Evolutionary conservation across 2,113 vertebrate species (phyloP), one percentile per base, ranked within the genome.

Genomic region (Lathamus discolor): DNA sequence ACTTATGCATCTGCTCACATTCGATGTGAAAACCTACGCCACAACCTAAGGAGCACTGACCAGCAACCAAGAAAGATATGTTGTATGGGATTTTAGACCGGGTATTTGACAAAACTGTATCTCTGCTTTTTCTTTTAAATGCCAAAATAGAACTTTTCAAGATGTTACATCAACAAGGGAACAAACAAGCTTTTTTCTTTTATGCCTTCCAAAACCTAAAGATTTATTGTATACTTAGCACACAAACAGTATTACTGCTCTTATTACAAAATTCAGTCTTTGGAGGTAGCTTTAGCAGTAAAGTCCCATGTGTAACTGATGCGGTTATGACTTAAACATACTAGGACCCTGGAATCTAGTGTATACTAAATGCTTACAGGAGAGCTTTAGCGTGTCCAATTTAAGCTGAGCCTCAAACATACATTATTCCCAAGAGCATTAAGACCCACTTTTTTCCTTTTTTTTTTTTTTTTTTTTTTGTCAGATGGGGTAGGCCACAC

Each of bases 351-450:
- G 54, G 17, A 63, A 79, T 13, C 31, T 11, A 29, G 13, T 27
- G 16, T 18, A 67, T 0, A 0, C 15, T 48, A 41, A 51, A 51
- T 6, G 3, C n/a, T 61, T 44, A 63, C 8, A 86, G 22, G 16
- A 72, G 33, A 76, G 43, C 33, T 88, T 64, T 10, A 76, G 22
- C 0, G 0, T 8, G 1, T 51, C 31, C 4, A 20, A 72, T 54
- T 78, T 44, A 67, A 63, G 43, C 16, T 0, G 2, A 88, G n/a
- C 27, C 31, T 80, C 46, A 67, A 79, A 63, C 37, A n/a, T 77
- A 35, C 15, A 28, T 24, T 87, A 31, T 20, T 87, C 31, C 49
- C 49, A 19, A 51, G 11, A 68, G 29, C 54, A 83, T 49, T 41
- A 73, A 57, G 7, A 5, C 3, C 11, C 25, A 24, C 18, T 29